Evolutionary conservation across 2,888 invertebrate species (phyloP).

Genomic region (Coenonympha glycerion): DNA sequence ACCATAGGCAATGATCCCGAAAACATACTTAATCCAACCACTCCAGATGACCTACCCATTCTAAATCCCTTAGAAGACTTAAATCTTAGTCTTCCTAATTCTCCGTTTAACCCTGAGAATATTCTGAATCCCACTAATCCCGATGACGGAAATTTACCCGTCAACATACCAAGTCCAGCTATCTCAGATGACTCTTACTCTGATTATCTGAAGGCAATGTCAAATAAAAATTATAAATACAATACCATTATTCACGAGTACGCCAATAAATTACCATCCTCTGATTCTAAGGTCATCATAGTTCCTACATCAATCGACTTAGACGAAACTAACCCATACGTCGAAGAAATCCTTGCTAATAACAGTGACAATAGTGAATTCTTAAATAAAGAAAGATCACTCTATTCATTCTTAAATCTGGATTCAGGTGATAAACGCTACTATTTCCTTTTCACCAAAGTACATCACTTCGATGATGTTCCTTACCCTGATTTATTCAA

Average conservation of each 20-base stretch:
- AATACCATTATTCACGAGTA: not conserved
- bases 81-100: too few species aligned
- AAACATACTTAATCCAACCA: too few species aligned
- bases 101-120: too few species aligned
- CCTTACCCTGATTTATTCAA: slow-evolving; percentile 15
- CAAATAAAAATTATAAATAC: not conserved
- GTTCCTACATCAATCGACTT: slow-evolving; percentile 29
- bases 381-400: slow-evolving; percentile 13
- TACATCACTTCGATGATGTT: slow-evolving; percentile 12
- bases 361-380: not conserved
- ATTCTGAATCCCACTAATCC: too few species aligned
- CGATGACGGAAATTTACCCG: too few species aligned
- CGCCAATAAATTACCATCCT: slow-evolving; percentile 18
- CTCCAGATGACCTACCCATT: not conserved
- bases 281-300: not conserved
- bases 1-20: too few species aligned
- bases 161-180: not conserved
- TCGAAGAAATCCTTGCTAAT: slow-evolving; percentile 24
- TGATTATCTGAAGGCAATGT: not conserved
- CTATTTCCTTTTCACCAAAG: slow-evolving; percentile 23
- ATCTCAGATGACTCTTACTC: not conserved
- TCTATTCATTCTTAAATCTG: slow-evolving; percentile 3
- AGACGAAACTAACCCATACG: slow-evolving; percentile 32
- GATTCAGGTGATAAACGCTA: slow-evolving; percentile 5
- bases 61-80: not conserved